Base-by-base conservation (phyloP, 2,888 invertebrate species). In the Netelia inedita region DNA sequence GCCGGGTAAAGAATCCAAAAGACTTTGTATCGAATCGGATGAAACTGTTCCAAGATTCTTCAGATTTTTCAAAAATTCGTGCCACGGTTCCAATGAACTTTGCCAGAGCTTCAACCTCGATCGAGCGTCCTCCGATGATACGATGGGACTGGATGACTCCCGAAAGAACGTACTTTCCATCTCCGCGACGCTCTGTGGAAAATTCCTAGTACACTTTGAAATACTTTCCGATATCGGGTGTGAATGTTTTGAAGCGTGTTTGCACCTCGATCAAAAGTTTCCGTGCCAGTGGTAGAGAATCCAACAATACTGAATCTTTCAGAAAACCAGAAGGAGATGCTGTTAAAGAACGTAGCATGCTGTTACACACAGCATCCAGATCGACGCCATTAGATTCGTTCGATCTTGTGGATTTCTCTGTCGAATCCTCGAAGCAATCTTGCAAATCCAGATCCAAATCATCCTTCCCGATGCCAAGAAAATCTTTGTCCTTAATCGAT, bases 11-110 rank as follows among this genome's bases (percentile, higher is more conserved):
- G 85, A 89, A 16, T 86, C 84, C 14, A 89, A 75, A 69, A 93
- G 81, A 3, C 83, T 87, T 79, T 87, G 85, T 1, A 92, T 81
- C 16, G 86, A 19, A 88, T 85, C 23, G 41, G 63, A 76, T 2
- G 89, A 79, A 10, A 92, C 75, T 46, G 89, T 86, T 10, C 82
- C 79, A 2, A 89, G 69, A 8, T 81, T 69, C 61, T 89, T 89
- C 11, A 91, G 82, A 10, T 88, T 88, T 53, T 89, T 88, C 66
- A 92, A 76, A 41, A 89, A 90, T 57, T 89, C 88, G 50, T 90
- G 81, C 92, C 92, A 93, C 43, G 91, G 89, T 14, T 87, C 87
- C 73, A 93, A 76, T 21, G 90, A 66, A 41, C 74, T 16, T 84
- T 83, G 78, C 76, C 90, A 91, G 28, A 82, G 59, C 9, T 78